Evolutionary conservation across 2,797 vertebrate genomes (phyloP), one percentile per base, ranked within the genome.

Genomic region (Melopsittacus undulatus): DNA sequence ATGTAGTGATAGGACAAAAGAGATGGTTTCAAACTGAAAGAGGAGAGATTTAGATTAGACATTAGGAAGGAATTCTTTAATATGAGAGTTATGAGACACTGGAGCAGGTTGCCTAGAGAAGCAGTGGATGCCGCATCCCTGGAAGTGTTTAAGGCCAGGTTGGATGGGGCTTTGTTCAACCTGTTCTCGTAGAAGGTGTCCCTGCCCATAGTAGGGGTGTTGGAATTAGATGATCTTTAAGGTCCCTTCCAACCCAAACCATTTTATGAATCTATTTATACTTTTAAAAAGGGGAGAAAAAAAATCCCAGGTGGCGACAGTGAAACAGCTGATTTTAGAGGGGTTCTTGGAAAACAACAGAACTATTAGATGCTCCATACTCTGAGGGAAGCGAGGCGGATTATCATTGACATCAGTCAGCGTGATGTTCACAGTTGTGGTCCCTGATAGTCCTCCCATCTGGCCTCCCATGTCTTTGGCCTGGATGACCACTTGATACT

Each of bases 381-480:
- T 99, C 97, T 99, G 99, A 1, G 99, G 98, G 48, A 99, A 99
- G 62, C 99, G 98, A 38, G 99, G 99, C 0, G 99, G 99, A 49
- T 99, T 99, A 98, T 99, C 98, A 27, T 99, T 99, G n/a, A 99
- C 99, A 6, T 99, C 99, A 1, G 98, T 98, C 75, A 99, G 97
- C 0, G 98, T 99, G 97, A 99, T 99, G 97, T 99, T 99, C 98
- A 99, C 98, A 0, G 98, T 99, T 10, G 99, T 99, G 72, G 99
- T 99, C 10, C 99, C 99, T 13, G 99, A 99, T 24, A 99, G 95
- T 17, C 99, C 99, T 0, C 99, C 99, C 99, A 99, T 99, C 97
- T 99, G 99, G 54, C 99, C 99, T 2, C 99, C 99, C 99, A 99
- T 99, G 97, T 99, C 99, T 76, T 99, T 99, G 22, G 99, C 99